phyloP scores from a whole-genome alignment of 2,888 invertebrate species.

The Drosophila aldrichi region DNA sequence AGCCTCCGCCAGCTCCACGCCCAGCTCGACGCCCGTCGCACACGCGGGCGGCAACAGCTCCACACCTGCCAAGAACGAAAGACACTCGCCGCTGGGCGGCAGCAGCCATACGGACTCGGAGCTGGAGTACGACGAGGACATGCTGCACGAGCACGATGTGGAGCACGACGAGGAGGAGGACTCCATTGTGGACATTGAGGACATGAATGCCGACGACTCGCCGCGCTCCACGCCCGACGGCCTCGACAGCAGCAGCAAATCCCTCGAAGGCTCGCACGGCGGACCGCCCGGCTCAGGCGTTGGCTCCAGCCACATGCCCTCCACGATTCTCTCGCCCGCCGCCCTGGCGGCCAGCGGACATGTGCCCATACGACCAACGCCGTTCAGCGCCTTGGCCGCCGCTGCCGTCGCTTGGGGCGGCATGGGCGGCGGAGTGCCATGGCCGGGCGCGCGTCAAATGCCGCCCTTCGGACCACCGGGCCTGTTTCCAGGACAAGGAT shows the following conservation, averaged over 20 bases:
- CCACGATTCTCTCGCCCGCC: slow-evolving; percentile 82
- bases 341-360: slow-evolving; percentile 85
- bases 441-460: slow-evolving; percentile 88
- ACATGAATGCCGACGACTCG: slow-evolving; percentile 87
- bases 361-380: slow-evolving; percentile 91
- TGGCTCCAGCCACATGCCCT: slow-evolving; percentile 65
- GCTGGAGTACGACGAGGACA: slow-evolving; percentile 84
- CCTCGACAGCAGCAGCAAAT: slow-evolving; percentile 84
- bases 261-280: slow-evolving; percentile 74
- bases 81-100: slow-evolving; percentile 85
- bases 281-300: slow-evolving; percentile 48
- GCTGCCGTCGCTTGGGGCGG: slow-evolving; percentile 89
- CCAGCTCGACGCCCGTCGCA: slow-evolving; percentile 69
- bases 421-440: slow-evolving; percentile 87
- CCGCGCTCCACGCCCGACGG: slow-evolving; percentile 85
- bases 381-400: slow-evolving; percentile 91
- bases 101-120: slow-evolving; percentile 85
- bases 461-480: slow-evolving; percentile 88
- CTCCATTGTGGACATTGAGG: slow-evolving; percentile 93
- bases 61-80: slow-evolving; percentile 83
- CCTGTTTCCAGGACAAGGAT: slow-evolving; percentile 89
- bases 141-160: slow-evolving; percentile 75
- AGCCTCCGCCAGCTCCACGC: slow-evolving; percentile 74
- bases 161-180: slow-evolving; percentile 85
- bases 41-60: slow-evolving; percentile 42